Evolutionary conservation across 2,888 invertebrate species (phyloP), one percentile per base, ranked within the genome.

Genomic region (Megamerina dolium): DNA sequence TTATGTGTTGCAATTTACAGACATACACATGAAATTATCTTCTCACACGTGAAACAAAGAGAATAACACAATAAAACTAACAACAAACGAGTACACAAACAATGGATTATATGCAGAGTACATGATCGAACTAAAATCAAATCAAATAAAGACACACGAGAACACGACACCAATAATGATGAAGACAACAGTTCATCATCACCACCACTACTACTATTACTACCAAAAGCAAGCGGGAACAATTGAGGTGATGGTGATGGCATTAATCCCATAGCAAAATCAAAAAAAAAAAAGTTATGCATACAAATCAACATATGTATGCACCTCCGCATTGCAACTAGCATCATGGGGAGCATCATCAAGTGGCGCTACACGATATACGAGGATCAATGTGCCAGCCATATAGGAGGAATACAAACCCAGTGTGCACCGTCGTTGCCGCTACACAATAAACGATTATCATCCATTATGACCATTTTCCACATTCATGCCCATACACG

Each of bases 391-490:
- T 20, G 23, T 12, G 13, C 6, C 38, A 34, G 8, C 32, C 26
- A 29, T n/a, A 19, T n/a, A 13, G 12, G 2, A 14, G 9, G 19
- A 23, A 23, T 6, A 6, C 6, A 10, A 23, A 23, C 10, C 8
- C 23, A 8, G 23, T 23, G 23, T 10, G 23, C 23, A n/a, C n/a
- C n/a, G n/a, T n/a, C n/a, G n/a, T n/a, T n/a, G n/a, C n/a, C n/a
- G n/a, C n/a, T n/a, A n/a, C 52, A 52, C 50, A 55, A 51, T 50
- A 57, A 65, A 55, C 67, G 65, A 65, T 65, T 65, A 65, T 67
- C 66, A 59, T 66, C 65, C 65, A 65, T 65, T 65, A 65, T 60
- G 60, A 57, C 55, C 54, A 53, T 56, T 58, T 60, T 55, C 53
- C 50, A 51, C 48, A 48, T 51, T 53, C 49, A 50, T 48, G 48